Evolutionary conservation across 2,797 vertebrate genomes (phyloP).

Genomic region (Coccyzus lansbergi): DNA sequence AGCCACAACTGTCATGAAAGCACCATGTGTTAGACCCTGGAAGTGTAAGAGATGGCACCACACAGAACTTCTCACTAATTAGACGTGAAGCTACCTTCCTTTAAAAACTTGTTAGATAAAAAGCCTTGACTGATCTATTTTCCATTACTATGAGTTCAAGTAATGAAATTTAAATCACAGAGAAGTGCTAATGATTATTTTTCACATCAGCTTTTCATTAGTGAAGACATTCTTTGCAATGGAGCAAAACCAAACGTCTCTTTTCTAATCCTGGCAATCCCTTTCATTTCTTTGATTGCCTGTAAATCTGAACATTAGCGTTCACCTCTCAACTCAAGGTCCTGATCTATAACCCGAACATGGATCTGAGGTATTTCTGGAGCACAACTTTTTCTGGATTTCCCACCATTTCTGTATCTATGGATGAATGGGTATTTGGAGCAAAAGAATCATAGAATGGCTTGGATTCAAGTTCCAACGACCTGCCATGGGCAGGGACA

Average conservation of each 20-base stretch:
- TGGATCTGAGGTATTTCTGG: not conserved
- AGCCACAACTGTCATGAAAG: not conserved
- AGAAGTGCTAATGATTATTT: conserved; percentile 55
- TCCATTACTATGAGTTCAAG: conserved; percentile 13
- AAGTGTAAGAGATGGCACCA: not conserved
- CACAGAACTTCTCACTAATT: conserved; percentile 28
- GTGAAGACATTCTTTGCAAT: not conserved
- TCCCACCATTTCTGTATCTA: not conserved
- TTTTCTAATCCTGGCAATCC: not conserved
- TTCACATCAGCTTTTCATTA: conserved; percentile 50
- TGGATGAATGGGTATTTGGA: not conserved
- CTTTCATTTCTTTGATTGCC: not conserved
- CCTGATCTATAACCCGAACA: not conserved
- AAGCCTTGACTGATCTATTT: conserved; percentile 54
- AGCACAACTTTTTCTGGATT: not conserved
- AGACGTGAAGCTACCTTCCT: conserved; percentile 7
- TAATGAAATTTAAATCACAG: conserved; percentile 60
- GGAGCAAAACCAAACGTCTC: not conserved
- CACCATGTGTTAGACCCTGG: not conserved
- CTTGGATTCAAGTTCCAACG: no score
- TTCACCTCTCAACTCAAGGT: not conserved
- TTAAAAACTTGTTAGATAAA: conserved; percentile 45
- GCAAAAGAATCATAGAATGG: not conserved
- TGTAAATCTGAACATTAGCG: rapidly evolving
- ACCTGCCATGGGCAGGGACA: no score